Conservation (phyloP, 92 coral and sea anemone genomes). For the Blastomussa wellsi region DNA sequence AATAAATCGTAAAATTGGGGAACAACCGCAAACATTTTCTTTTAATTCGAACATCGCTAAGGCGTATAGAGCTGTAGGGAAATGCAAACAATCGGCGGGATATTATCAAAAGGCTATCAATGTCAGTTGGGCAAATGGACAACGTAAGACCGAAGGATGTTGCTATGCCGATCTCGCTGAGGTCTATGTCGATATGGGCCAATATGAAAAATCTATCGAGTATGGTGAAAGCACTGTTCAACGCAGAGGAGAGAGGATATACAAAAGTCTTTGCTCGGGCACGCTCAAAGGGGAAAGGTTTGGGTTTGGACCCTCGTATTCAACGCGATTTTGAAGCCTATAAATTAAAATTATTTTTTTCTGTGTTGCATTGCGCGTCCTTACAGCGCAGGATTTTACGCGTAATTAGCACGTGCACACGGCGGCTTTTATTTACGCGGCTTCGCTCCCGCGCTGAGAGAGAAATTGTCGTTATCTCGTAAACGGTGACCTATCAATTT, state of each 20-base stretch:
- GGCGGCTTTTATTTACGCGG: too few species aligned
- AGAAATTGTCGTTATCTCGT: too few species aligned
- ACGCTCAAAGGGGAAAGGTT: too few species aligned
- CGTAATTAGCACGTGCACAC: too few species aligned
- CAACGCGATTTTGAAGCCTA: too few species aligned
- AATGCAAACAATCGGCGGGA: neutral
- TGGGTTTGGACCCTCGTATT: too few species aligned
- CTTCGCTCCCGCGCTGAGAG: too few species aligned
- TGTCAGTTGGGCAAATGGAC: neutral
- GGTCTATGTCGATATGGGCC: neutral
- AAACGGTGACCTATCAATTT: too few species aligned
- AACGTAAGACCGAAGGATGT: neutral
- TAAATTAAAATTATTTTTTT: too few species aligned
- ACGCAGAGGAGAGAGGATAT: neutral
- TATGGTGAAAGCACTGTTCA: neutral
- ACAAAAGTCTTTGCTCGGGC: neutral
- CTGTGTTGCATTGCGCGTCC: too few species aligned
- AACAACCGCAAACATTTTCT: neutral
- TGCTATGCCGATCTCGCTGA: neutral
- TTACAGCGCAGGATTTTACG: too few species aligned
- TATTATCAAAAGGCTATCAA: neutral
- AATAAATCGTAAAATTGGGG: neutral
- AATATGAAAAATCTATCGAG: neutral
- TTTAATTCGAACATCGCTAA: neutral
- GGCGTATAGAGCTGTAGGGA: neutral